Percentiles rank a stretch among this genome's conserved stretches.
Evolutionary conservation across 2,888 invertebrate genomes (phyloP).

Genomic region (Eutolmus rufibarbis): DNA sequence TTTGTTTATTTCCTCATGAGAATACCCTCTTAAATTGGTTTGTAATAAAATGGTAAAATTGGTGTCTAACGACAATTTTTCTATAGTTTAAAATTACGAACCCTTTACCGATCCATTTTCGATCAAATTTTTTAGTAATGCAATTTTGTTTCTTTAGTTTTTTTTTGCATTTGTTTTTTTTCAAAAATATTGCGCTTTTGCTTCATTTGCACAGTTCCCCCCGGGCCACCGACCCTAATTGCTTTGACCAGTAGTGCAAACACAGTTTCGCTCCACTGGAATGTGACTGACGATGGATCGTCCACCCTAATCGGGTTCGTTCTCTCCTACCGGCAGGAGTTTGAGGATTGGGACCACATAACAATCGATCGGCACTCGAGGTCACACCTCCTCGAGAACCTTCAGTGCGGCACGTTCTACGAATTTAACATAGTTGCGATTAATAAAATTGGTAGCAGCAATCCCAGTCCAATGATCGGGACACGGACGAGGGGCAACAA

Average conservation of each 20-base stretch:
- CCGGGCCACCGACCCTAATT: conserved; percentile 65
- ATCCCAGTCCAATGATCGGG: conserved; percentile 71
- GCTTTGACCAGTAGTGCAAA: conserved; percentile 65
- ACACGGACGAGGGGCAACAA: conserved; percentile 78
- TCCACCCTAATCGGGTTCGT: conserved; percentile 66
- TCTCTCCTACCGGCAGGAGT: conserved; percentile 65
- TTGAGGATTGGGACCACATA: conserved; percentile 67
- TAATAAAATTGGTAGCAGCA: conserved; percentile 79
- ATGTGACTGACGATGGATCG: conserved; percentile 65
- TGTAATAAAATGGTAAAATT: too few relatives aligned
- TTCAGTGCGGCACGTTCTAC: conserved; percentile 81
- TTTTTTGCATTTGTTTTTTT: not conserved
- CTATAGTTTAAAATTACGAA: not conserved
- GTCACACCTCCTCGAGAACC: conserved; percentile 73
- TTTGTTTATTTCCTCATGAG: too few relatives aligned
- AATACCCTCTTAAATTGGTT: too few relatives aligned
- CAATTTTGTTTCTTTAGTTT: not conserved
- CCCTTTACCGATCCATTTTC: not conserved
- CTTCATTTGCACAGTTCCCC: conserved; percentile 63
- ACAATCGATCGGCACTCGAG: conserved; percentile 65
- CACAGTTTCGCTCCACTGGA: conserved; percentile 66
- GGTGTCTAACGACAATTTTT: too few relatives aligned
- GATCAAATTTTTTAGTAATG: not conserved
- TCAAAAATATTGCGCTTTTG: not conserved
- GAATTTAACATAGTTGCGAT: conserved; percentile 76